Conservation (phyloP, 2,888 invertebrate genomes). For the Fragum whitleyi region DNA sequence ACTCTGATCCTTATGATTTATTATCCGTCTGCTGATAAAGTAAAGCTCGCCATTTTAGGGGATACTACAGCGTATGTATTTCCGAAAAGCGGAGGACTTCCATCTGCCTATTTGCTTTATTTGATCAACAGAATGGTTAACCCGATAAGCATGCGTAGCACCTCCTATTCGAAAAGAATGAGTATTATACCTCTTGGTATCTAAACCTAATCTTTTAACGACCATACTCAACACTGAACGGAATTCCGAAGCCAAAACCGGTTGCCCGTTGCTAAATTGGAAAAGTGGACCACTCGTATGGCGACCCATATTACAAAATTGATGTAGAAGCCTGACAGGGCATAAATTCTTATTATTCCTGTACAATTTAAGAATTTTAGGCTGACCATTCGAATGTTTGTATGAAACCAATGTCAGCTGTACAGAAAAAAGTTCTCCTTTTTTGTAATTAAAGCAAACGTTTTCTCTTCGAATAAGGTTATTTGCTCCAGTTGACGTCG, state of each 20-base stretch:
- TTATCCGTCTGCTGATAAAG: too few relatives aligned
- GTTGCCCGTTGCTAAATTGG: neutral
- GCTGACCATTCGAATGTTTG: constrained; percentile 22
- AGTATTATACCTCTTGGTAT: constrained; percentile 21
- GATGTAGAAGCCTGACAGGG: constrained; percentile 22
- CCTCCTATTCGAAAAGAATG: constrained; percentile 45
- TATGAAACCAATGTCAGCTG: neutral
- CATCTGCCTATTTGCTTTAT: too few relatives aligned
- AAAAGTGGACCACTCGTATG: constrained; percentile 24
- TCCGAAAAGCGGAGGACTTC: too few relatives aligned
- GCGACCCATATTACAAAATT: neutral
- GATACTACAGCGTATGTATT: too few relatives aligned
- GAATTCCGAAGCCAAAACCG: constrained; percentile 20
- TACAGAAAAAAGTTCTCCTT: neutral
- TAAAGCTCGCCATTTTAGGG: too few relatives aligned
- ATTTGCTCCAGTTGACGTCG: neutral
- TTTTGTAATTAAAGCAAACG: neutral
- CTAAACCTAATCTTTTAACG: neutral
- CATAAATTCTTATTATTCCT: constrained; percentile 2
- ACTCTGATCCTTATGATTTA: too few relatives aligned
- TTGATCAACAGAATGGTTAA: too few relatives aligned
- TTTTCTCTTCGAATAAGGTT: neutral
- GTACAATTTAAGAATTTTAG: neutral
- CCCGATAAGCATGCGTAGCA: too few relatives aligned
- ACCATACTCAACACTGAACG: neutral